These are phyloP conservation scores for Irena cyanogastra DNA, from an alignment of 2,113 vertebrate genomes.

Conservation along the genomic window DNA sequence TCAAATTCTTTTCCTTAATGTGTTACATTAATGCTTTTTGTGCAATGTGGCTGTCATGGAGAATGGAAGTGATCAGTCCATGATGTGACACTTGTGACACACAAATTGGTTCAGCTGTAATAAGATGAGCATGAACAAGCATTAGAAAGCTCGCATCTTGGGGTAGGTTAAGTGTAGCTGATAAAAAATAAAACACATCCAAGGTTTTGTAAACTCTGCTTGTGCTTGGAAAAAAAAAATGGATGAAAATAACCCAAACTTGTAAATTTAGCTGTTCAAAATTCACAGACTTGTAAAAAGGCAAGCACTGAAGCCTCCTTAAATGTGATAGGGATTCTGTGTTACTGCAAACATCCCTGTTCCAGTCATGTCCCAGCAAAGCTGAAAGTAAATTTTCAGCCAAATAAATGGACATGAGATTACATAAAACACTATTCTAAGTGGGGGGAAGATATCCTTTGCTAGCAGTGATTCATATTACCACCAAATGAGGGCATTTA, in stretches of 20 bases:
- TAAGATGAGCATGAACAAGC: background rate
- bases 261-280: background rate
- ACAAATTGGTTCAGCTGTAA: background rate
- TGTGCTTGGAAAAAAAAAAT: background rate
- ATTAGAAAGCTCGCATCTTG: background rate
- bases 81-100: background rate
- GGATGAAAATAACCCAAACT: background rate
- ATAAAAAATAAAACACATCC: background rate
- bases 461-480: background rate
- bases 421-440: background rate
- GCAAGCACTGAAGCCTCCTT: background rate
- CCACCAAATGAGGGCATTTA: background rate
- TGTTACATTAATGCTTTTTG: background rate
- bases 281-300: background rate
- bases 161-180: background rate
- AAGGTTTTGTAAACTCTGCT: background rate
- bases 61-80: conserved; percentile 1
- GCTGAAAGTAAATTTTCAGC: background rate
- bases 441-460: background rate
- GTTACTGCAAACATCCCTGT: background rate
- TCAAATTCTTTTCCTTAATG: background rate
- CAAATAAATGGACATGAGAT: background rate
- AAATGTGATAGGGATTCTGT: background rate
- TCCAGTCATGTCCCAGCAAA: background rate
- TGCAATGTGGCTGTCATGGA: background rate